Evolutionary conservation across 92 coral and sea anemone genomes (phyloP).

Genomic region (Pocillopora meandrina): DNA sequence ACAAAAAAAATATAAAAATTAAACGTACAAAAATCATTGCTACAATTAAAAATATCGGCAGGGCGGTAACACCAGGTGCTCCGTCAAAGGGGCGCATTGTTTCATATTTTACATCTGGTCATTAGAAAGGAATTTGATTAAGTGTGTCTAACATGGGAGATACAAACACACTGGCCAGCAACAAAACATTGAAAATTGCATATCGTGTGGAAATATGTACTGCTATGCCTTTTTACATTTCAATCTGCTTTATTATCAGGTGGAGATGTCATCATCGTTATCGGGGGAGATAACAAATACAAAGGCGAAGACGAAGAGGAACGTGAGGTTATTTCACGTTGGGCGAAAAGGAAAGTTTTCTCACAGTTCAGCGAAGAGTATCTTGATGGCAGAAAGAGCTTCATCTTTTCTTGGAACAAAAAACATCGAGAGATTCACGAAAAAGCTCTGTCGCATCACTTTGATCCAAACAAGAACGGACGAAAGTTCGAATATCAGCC

Average conservation of each 20-base stretch:
- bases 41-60: too few species aligned
- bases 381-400: conserved; percentile 59
- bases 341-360: conserved; percentile 40
- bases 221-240: too few species aligned
- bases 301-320: conserved; percentile 47
- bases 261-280: conserved; percentile 36
- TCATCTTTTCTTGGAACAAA: conserved; percentile 50
- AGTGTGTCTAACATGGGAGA: too few species aligned
- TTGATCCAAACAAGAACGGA: conserved; percentile 30
- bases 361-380: conserved; percentile 51
- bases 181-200: too few species aligned
- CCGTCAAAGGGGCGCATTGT: too few species aligned
- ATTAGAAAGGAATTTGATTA: too few species aligned
- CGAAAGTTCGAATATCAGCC: conserved; percentile 26
- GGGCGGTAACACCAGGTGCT: too few species aligned
- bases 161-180: too few species aligned
- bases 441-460: conserved; percentile 42
- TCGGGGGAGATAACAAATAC: conserved; percentile 62
- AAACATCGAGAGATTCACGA: conserved; percentile 28
- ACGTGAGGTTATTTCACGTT: conserved; percentile 42
- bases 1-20: too few species aligned
- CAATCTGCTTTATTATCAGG: not conserved
- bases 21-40: too few species aligned
- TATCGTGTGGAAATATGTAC: too few species aligned
- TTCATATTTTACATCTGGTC: too few species aligned